Evolutionary conservation across 2,888 invertebrate genomes (phyloP), one percentile per base, ranked within the genome.

Genomic region (Hipparchia semele): DNA sequence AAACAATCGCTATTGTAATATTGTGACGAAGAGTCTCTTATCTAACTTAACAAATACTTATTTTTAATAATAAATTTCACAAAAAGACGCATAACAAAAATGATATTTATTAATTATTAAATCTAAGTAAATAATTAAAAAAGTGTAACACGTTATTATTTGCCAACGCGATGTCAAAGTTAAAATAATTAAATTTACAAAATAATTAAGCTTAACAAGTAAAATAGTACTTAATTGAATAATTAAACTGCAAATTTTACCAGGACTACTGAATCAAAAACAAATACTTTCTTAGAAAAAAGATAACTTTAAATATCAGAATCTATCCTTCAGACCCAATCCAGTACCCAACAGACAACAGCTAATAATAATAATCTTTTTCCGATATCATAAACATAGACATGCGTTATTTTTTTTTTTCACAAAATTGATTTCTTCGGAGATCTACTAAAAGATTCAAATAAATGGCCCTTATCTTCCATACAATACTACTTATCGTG

Each of bases 41-140:
- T 80, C 86, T 91, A 90, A 89, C 91, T 90, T 91, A 91, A 87
- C 81, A 85, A 68, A 82, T 87, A 89, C 80, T 83, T 85, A 84
- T 74, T 64, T 71, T 73, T 70, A 76, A 67, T 70, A 76, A 67
- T 73, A 74, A 76, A 76, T 72, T 72, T 74, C 54, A 74, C 69
- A 74, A 76, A 75, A 71, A 71, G 69, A 73, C 62, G 62, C 68
- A 71, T 74, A 76, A 76, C 76, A 75, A 74, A 76, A 74, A 72
- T 45, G 53, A 67, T 61, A 23, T 23, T 23, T 23, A 72, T 62
- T 61, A 71, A 61, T 51, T 54, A 54, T 60, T 58, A 59, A 71
- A 74, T 33, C 69, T 69, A 69, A 13, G 39, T 51, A 33, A 13
- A 53, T 51, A 33, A 68, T 68, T 51, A 62, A 73, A 71, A 70